A percentile compares a stretch with the other conserved stretches of the same genome.
Evolutionary conservation across 64 coral and sea anemone genomes (phyloP).

Genomic region (Actinia tenebrosa): DNA sequence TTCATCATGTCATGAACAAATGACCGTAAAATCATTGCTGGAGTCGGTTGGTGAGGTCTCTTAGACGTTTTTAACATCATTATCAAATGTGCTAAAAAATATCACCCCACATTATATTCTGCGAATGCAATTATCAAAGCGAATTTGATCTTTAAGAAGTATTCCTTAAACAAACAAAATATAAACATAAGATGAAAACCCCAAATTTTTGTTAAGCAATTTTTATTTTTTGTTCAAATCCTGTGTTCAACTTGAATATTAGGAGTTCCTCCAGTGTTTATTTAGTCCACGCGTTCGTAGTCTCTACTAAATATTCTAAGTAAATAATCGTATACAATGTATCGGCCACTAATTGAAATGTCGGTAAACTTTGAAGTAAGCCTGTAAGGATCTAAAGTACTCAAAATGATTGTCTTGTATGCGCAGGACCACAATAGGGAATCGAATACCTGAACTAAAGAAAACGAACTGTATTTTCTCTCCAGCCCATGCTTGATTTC

Average conservation of each 20-base stretch:
- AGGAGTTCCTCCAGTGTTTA: background rate
- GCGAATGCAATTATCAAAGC: too few species aligned
- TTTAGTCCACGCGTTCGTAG: background rate
- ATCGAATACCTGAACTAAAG: background rate
- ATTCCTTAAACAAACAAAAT: too few species aligned
- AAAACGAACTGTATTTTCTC: background rate
- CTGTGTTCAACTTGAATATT: background rate
- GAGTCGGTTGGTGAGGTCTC: too few species aligned
- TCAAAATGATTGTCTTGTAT: background rate
- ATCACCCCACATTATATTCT: too few species aligned
- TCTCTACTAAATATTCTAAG: background rate
- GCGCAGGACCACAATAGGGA: background rate
- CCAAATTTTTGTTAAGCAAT: too few species aligned
- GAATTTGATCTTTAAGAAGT: too few species aligned
- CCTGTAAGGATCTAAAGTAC: background rate
- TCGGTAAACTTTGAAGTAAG: background rate
- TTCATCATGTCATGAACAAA: background rate
- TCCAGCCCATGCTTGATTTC: background rate
- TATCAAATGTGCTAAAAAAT: too few species aligned
- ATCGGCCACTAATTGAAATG: background rate
- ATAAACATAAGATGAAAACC: too few species aligned
- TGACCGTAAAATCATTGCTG: background rate
- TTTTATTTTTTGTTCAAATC: background rate
- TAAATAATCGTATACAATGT: background rate
- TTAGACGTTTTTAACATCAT: too few species aligned